A percentile compares a stretch with the other conserved stretches of the same genome.
Evolutionary conservation across 2,797 vertebrate genomes (phyloP).

Genomic region (Gephyroberyx darwinii): DNA sequence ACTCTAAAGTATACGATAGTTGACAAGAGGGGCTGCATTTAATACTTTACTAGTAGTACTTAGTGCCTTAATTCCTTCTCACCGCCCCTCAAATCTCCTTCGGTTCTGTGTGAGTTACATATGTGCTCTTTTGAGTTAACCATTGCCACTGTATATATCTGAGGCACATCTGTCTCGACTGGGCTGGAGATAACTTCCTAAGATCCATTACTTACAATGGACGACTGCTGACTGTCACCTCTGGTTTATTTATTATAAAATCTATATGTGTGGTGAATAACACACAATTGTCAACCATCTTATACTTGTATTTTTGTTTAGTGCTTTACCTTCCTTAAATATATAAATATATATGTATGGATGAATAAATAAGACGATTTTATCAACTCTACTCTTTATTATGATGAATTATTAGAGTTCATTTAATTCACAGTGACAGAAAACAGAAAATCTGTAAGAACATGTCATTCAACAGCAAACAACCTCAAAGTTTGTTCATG

Average conservation of each 20-base stretch:
- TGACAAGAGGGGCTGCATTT: no score
- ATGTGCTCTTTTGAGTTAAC: not conserved
- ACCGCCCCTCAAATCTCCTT: no score
- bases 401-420: not conserved
- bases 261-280: slow-evolving; percentile 1
- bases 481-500: no score
- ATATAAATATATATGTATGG: slow-evolving; percentile 6
- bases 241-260: slow-evolving; percentile 35
- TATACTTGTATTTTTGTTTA: not conserved
- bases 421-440: not conserved
- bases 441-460: not conserved
- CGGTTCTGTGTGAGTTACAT: not conserved
- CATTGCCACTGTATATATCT: not conserved
- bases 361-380: slow-evolving; percentile 40
- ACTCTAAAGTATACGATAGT: no score
- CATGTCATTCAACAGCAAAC: not conserved
- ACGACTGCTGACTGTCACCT: not conserved
- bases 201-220: not conserved
- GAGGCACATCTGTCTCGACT: not conserved
- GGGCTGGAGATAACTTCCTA: not conserved
- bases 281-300: not conserved
- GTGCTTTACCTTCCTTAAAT: not conserved
- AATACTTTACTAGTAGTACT: no score
- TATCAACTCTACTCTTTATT: slow-evolving; percentile 1
- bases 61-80: no score